Percentiles rank a stretch among this genome's conserved stretches.
These are phyloP conservation scores for Parapristionchus giblindavisi DNA, from an alignment of 2,888 invertebrate genomes.

Conservation along the genomic window DNA sequence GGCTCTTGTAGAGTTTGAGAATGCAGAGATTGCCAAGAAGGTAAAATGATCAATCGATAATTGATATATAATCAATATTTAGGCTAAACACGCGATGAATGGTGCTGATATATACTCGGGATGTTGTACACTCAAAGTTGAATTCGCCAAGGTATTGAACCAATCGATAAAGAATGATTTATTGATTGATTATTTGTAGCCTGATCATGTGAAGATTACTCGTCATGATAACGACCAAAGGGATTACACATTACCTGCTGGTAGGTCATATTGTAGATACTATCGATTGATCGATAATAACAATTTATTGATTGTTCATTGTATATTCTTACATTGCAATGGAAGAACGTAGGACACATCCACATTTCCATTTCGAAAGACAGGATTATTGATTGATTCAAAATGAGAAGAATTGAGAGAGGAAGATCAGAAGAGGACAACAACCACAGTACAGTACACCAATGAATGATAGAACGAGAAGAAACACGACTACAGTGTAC, in stretches of 20 bases:
- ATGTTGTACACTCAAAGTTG: slow-evolving; percentile 98
- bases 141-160: slow-evolving; percentile 90
- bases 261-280: slow-evolving; percentile 18
- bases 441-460: not conserved
- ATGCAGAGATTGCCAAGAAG: slow-evolving; percentile 85
- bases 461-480: slow-evolving; percentile 2
- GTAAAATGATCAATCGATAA: not conserved
- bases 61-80: not conserved
- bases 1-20: slow-evolving; percentile 79
- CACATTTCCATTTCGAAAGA: too few relatives aligned
- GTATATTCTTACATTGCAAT: not conserved
- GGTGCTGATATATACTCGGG: slow-evolving; percentile 99
- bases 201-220: slow-evolving; percentile 61
- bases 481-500: slow-evolving; percentile 26
- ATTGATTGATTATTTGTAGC: slow-evolving; percentile 50
- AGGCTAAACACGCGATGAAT: slow-evolving; percentile 92
- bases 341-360: too few relatives aligned
- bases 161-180: not conserved
- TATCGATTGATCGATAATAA: slow-evolving; percentile 9
- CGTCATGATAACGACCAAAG: slow-evolving; percentile 65
- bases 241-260: slow-evolving; percentile 59
- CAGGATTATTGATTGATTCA: not conserved
- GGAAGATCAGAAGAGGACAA: not conserved
- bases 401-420: not conserved
- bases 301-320: not conserved